These are phyloP conservation scores for Mesocricetus auratus DNA, from an alignment of 2,113 vertebrate genomes.

Conservation along the genomic window DNA sequence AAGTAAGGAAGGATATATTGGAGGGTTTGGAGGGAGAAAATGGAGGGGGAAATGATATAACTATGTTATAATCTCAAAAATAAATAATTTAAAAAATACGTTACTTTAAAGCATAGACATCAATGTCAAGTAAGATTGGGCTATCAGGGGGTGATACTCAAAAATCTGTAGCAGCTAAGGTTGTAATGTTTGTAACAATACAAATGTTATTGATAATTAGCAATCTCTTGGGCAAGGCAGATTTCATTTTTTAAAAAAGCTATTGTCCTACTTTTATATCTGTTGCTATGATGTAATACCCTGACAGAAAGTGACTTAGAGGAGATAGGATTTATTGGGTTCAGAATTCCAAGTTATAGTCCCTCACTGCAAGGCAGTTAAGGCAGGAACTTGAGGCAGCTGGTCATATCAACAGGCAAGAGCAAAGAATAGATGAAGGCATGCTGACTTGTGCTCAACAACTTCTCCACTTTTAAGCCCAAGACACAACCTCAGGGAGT, in stretches of 20 bases:
- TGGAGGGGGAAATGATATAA: neutral
- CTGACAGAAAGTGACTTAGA: neutral
- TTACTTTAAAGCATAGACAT: neutral
- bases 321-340: neutral
- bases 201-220: neutral
- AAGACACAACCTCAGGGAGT: neutral
- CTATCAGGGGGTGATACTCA: neutral
- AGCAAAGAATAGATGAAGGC: neutral
- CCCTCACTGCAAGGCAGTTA: neutral
- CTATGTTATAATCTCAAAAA: neutral
- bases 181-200: neutral
- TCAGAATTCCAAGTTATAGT: neutral
- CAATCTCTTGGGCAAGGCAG: neutral
- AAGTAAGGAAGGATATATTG: neutral
- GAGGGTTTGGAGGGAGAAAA: neutral
- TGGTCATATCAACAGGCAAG: neutral
- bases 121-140: neutral
- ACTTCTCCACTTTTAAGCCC: neutral
- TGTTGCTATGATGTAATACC: neutral
- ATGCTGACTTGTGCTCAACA: neutral
- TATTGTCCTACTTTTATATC: neutral
- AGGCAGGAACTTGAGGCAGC: neutral
- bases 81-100: neutral
- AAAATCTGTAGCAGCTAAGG: neutral
- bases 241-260: slow-evolving; percentile 13